Conservation (phyloP, 1,140 invertebrate genomes). For the Hypsibius dujardini region DNA sequence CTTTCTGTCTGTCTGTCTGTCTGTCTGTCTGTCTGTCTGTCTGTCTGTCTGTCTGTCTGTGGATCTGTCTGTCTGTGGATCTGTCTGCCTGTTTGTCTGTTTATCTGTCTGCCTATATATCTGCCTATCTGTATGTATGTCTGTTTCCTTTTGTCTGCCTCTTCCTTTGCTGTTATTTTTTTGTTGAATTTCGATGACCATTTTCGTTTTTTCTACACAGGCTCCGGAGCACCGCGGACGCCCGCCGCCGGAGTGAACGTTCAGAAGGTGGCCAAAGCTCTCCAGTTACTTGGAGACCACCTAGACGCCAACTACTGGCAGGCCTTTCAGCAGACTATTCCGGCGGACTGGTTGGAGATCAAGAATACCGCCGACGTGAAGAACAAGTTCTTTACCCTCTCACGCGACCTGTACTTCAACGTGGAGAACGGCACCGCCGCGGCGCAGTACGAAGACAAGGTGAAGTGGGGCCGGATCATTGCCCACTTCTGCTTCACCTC, state of each 20-base stretch:
- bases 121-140: no score
- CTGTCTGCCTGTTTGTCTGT: no score
- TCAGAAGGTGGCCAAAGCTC: background rate
- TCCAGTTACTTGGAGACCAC: background rate
- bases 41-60: no score
- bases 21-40: no score
- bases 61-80: no score
- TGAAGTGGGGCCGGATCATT: background rate
- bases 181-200: background rate
- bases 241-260: background rate
- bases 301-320: background rate
- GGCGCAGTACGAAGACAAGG: background rate
- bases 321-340: background rate
- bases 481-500: slow-evolving; percentile 5
- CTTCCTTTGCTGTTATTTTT: background rate
- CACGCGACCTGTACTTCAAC: background rate
- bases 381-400: background rate
- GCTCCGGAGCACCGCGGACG: background rate
- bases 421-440: background rate
- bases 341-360: background rate
- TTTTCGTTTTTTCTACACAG: background rate
- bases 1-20: no score
- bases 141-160: no score
- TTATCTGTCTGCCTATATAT: no score
- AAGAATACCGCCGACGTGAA: background rate